These are phyloP conservation scores for Rhagologus leucostigma DNA, from an alignment of 2,113 vertebrate genomes.

Conservation along the genomic window DNA sequence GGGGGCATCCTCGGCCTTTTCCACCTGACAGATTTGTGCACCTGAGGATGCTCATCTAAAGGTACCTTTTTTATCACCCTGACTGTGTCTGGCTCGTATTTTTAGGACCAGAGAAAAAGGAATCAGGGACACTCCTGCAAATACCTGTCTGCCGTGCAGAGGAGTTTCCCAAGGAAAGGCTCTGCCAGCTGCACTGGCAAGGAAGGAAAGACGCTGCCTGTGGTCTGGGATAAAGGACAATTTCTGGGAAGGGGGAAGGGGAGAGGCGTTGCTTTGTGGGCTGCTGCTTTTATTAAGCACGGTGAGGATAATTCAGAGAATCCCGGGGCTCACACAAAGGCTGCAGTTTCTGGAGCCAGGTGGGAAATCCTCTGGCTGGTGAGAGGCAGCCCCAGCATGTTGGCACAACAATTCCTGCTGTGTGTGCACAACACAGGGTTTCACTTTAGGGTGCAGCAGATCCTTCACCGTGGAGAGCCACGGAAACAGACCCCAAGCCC, in stretches of 20 bases:
- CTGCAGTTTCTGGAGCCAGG: neutral
- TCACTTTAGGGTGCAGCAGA: neutral
- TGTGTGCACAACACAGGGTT: neutral
- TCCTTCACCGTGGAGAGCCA: neutral
- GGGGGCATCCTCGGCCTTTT: neutral
- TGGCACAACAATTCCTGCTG: neutral
- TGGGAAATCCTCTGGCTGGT: neutral
- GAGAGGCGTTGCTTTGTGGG: neutral
- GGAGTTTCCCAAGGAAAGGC: neutral
- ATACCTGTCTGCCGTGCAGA: accelerated
- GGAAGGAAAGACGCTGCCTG: neutral
- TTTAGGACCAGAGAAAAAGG: neutral
- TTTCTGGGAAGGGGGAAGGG: neutral
- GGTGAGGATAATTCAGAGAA: neutral
- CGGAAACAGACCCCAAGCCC: neutral
- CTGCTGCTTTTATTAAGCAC: neutral
- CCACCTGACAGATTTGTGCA: neutral
- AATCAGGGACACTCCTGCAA: neutral
- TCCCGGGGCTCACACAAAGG: neutral
- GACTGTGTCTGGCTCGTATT: neutral
- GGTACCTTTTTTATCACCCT: neutral
- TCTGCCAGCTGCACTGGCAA: neutral
- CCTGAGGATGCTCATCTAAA: neutral
- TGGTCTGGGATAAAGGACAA: neutral
- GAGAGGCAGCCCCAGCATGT: accelerated